These are phyloP conservation scores for Ochotona princeps DNA, from an alignment of 2,113 vertebrate species.

Conservation along the genomic window DNA sequence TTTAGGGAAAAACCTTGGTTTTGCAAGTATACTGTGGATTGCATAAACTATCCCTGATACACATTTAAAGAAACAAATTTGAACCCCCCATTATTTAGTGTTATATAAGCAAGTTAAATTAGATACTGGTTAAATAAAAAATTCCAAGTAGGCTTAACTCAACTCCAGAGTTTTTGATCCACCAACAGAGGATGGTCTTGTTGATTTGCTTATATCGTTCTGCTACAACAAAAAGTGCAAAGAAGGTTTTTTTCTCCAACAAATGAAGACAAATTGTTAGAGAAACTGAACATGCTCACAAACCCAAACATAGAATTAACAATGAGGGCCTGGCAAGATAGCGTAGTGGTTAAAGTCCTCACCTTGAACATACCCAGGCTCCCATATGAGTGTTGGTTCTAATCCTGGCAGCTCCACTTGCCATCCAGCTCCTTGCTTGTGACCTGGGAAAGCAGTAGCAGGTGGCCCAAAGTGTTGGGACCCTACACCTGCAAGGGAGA, in stretches of 20 bases:
- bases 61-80: slow-evolving; percentile 65
- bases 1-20: slow-evolving; percentile 44
- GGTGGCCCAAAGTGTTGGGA: too few relatives aligned
- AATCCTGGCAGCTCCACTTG: too few relatives aligned
- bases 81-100: slow-evolving; percentile 66
- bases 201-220: slow-evolving; percentile 53
- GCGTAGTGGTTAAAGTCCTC: too few relatives aligned
- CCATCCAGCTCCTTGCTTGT: too few relatives aligned
- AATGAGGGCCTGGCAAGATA: neutral
- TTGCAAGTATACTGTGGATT: slow-evolving; percentile 66
- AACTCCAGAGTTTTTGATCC: slow-evolving; percentile 60
- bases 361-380: too few relatives aligned
- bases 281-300: neutral
- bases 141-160: slow-evolving; percentile 32
- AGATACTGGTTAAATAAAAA: slow-evolving; percentile 54
- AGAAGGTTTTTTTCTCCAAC: neutral
- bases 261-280: slow-evolving; percentile 33
- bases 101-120: slow-evolving; percentile 61
- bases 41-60: slow-evolving; percentile 71
- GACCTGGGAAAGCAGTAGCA: too few relatives aligned
- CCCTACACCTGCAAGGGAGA: too few relatives aligned
- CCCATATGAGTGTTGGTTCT: too few relatives aligned
- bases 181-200: slow-evolving; percentile 56
- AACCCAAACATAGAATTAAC: neutral
- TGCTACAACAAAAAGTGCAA: neutral